Percentiles rank a stretch among this genome's conserved stretches.
phyloP scores from a whole-genome alignment of 2,888 invertebrate genomes.

The Lampropteryx suffumata region DNA sequence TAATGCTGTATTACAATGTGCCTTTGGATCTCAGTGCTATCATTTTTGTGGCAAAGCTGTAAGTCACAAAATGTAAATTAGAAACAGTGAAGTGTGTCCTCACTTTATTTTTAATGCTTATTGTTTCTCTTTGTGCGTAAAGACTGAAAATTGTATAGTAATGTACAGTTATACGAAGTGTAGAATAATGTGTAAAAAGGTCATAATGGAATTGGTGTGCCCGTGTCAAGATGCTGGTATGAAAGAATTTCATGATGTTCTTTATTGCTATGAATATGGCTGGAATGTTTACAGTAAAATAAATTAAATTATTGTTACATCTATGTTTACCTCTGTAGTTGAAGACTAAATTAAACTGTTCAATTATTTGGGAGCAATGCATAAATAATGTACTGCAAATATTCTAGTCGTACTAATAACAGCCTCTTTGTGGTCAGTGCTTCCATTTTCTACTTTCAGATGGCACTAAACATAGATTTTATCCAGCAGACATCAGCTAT shows the following conservation, averaged over 20 bases:
- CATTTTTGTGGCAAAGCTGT: conserved; percentile 54
- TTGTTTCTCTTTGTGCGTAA: conserved; percentile 52
- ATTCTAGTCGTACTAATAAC: conserved; percentile 32
- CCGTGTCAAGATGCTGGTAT: conserved; percentile 45
- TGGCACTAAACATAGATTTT: conserved; percentile 52
- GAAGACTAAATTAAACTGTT: conserved; percentile 1
- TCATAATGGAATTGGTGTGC: conserved; percentile 52
- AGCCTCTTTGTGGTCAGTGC: conserved; percentile 27
- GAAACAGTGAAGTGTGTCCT: conserved; percentile 35
- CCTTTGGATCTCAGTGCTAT: conserved; percentile 55
- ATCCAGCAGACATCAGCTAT: conserved; percentile 31
- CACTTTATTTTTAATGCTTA: conserved; percentile 45
- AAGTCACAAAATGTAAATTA: conserved; percentile 34
- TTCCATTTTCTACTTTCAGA: conserved; percentile 56
- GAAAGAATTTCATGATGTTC: conserved; percentile 36
- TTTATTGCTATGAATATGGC: conserved; percentile 35
- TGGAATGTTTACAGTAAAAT: conserved; percentile 33
- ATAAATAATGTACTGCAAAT: conserved; percentile 26
- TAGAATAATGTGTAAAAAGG: conserved; percentile 61
- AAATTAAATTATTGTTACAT: conserved; percentile 9
- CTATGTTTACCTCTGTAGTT: conserved; percentile 3
- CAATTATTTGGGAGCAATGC: conserved; percentile 1
- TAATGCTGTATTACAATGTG: conserved; percentile 63
- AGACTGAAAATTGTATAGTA: conserved; percentile 70
- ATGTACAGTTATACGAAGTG: conserved; percentile 64